Evolutionary conservation across 2,113 vertebrate genomes (phyloP).

Genomic region (Triplophysa dalaica): DNA sequence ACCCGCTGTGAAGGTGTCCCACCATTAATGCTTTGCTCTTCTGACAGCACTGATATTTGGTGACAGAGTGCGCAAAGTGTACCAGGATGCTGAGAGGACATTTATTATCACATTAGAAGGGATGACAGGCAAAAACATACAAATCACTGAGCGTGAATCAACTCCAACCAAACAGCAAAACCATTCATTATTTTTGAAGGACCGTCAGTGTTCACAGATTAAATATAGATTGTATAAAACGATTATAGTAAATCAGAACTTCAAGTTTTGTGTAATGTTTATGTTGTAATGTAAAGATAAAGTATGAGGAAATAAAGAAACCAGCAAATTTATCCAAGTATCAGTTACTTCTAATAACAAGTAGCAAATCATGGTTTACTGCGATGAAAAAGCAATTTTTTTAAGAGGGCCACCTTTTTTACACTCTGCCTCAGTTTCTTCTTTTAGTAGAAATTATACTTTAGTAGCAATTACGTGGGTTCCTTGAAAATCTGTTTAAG

Average conservation of each 20-base stretch:
- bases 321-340: too few relatives aligned
- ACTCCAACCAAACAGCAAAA: not conserved
- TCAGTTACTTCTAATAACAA: too few relatives aligned
- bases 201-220: not conserved
- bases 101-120: conserved; percentile 62
- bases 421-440: too few relatives aligned
- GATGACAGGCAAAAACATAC: conserved; percentile 42
- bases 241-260: not conserved
- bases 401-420: too few relatives aligned
- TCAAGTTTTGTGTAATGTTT: not conserved
- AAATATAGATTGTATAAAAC: not conserved
- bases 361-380: too few relatives aligned
- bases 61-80: conserved; percentile 63
- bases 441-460: too few relatives aligned
- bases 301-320: too few relatives aligned
- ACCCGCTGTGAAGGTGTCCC: conserved; percentile 47
- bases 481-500: too few relatives aligned
- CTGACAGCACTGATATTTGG: conserved; percentile 73
- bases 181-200: not conserved
- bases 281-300: too few relatives aligned
- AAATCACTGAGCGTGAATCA: not conserved
- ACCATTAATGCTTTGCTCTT: conserved; percentile 43
- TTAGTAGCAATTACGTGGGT: too few relatives aligned
- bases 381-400: too few relatives aligned
- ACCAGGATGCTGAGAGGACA: conserved; percentile 60